Evolutionary conservation across 1,140 invertebrate genomes (phyloP), one percentile per base, ranked within the genome.

Genomic region (Drosophila varians): DNA sequence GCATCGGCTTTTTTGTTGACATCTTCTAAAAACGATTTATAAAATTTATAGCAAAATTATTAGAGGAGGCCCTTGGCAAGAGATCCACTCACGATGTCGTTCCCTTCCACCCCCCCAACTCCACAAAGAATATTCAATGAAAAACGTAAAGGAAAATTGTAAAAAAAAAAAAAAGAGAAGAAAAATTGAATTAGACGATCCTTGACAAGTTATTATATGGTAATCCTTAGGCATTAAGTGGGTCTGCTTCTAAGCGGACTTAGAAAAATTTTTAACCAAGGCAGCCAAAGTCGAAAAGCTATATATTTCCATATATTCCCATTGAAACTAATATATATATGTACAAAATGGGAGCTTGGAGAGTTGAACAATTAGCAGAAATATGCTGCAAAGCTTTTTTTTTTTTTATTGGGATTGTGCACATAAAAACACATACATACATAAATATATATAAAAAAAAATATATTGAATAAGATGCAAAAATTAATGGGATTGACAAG

Each of bases 191-290:
- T 62, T 16, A 43, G n/a, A 66, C 25, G 46, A 43, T 65, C 61
- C 58, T 16, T n/a, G 26, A 34, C 46, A 52, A 38, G 34, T 12
- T 38, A 47, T 26, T 47, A 36, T 47, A 54, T 49, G 21, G 34
- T 73, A 54, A 65, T 31, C 62, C 28, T 6, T 78, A 78, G 69
- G 11, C 45, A 11, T 56, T 78, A 78, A 78, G 75, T 34, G 68
- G 61, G 51, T 76, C 58, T 49, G 36, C 58, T 12, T 21, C 16
- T 9, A 11, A 6, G 40, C 45, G 31, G 57, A 77, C 69, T 58
- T 79, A 79, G 76, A 48, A 28, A 74, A 78, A 78, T 78, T 74
- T 78, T 78, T 69, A 66, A 19, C 34, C 61, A 40, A 49, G 55
- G 57, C 26, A 28, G 8, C 26, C 26, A 28, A 28, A 28, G 26